Conservation (phyloP, 2,797 vertebrate genomes). For the Masticophis lateralis region DNA sequence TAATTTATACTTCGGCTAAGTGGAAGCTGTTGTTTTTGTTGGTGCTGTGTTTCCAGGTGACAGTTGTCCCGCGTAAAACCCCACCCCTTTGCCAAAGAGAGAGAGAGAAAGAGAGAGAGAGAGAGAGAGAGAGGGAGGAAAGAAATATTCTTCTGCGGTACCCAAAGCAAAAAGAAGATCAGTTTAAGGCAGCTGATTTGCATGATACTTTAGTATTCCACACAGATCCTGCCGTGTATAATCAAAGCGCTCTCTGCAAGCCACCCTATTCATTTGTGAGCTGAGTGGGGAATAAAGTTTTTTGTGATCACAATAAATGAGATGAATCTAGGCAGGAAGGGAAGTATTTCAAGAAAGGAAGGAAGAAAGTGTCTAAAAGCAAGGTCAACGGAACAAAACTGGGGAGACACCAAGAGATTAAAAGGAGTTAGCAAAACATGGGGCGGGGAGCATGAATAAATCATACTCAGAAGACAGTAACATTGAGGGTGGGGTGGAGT, state of each 20-base stretch:
- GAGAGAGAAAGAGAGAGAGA: no score
- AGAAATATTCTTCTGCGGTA: conserved; percentile 42
- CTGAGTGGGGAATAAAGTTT: conserved; percentile 38
- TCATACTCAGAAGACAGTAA: conserved; percentile 11
- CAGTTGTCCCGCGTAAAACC: conserved; percentile 44
- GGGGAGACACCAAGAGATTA: conserved; percentile 20
- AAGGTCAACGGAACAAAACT: conserved; percentile 27
- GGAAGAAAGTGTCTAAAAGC: conserved; percentile 34
- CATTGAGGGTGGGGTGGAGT: neutral
- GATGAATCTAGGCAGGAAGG: conserved; percentile 38
- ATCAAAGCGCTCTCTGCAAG: conserved; percentile 50
- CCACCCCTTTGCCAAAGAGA: conserved; percentile 29
- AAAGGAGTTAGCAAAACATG: conserved; percentile 33
- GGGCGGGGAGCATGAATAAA: neutral
- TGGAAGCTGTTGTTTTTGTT: conserved; percentile 51
- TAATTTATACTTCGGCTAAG: conserved; percentile 44
- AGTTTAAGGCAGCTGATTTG: conserved; percentile 47
- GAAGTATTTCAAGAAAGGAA: conserved; percentile 49
- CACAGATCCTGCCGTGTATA: conserved; percentile 45
- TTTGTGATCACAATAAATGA: conserved; percentile 50
- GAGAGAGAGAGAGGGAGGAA: neutral
- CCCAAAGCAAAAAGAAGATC: conserved; percentile 38
- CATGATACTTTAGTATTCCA: conserved; percentile 58
- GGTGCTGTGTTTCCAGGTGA: conserved; percentile 31
- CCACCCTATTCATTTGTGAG: conserved; percentile 54